phyloP scores from a whole-genome alignment of 2,113 vertebrate species.

The Sapayoa aenigma region DNA sequence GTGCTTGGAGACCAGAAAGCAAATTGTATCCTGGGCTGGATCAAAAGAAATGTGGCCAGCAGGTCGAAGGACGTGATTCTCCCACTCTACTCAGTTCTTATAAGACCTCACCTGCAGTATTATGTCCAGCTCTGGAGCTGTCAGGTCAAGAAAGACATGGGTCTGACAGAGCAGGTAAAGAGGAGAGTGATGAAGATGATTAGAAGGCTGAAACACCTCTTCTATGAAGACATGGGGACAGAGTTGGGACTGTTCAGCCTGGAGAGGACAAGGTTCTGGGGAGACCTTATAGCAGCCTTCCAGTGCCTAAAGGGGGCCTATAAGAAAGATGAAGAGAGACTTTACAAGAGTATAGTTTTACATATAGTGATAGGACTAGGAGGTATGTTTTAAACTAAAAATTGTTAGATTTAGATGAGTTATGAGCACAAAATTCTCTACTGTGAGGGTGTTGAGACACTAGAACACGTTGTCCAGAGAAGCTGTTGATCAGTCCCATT shows the following conservation, averaged over 20 bases:
- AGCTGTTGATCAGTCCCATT: not conserved
- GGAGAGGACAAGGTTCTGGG: not conserved
- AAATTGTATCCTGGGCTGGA: not conserved
- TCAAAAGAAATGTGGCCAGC: accelerated
- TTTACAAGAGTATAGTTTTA: not conserved
- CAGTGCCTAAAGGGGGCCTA: not conserved
- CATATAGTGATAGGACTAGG: not conserved
- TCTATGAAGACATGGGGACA: not conserved
- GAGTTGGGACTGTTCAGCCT: not conserved
- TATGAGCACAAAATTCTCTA: not conserved
- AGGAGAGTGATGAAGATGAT: not conserved
- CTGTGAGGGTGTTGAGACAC: not conserved
- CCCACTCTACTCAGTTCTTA: accelerated
- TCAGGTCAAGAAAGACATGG: not conserved
- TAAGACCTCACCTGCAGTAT: not conserved
- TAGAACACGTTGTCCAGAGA: not conserved
- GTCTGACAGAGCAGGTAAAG: not conserved
- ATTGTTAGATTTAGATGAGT: not conserved
- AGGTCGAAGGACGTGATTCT: not conserved
- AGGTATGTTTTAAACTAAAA: not conserved
- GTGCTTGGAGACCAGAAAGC: not conserved
- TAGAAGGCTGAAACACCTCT: not conserved
- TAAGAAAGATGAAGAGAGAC: not conserved
- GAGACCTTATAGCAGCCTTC: not conserved
- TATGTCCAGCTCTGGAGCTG: not conserved